Base-by-base conservation (phyloP, 2,113 vertebrate species). In the Pelmatolapia mariae region DNA sequence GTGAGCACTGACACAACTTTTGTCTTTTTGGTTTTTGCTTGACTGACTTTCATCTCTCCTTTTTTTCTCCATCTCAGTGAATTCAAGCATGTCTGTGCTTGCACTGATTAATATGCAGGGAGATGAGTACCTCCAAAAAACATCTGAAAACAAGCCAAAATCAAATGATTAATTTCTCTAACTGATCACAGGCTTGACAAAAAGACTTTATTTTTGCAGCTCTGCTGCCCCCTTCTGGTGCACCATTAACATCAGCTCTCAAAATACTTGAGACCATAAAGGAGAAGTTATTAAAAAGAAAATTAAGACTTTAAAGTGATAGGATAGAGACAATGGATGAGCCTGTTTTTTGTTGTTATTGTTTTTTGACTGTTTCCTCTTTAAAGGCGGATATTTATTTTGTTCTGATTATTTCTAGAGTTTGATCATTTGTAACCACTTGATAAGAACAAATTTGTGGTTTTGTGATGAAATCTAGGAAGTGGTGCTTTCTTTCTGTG, bases 1-100 rank as follows among this genome's bases (percentile, higher is more conserved):
- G 98, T 99, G 93, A 97, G 97, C n/a, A 3, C 19, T 6, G 10
- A 66, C 83, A 7, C 4, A 2, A 63, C 8, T 1, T 66, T 43
- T 66, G 36, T 82, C 45, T 68, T 59, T 71, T 66, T 66, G 18
- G 3, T 0, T 66, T 61, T 56, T 82, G 80, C 26, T 84, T 52
- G 36, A 80, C 56, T 50, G 45, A 82, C 2, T 82, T 50, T 2
- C 13, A 61, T 10, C 18, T n/a, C 2, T 10, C 3, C 24, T 26
- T 43, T 47, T 24, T 54, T 5, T 63, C 2, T 80, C 7, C 18
- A 5, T 54, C 22, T 43, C 68, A 29, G n/a, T 88, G 13, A 22
- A 80, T 91, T 40, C 26, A 63, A 31, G n/a, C 24, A 6, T 38
- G 22, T 10, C 38, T 36, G 5, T 73, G 7, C 16, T 61, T 45